phyloP scores from a whole-genome alignment of 2,797 vertebrate genomes.

The Silurus aristotelis region DNA sequence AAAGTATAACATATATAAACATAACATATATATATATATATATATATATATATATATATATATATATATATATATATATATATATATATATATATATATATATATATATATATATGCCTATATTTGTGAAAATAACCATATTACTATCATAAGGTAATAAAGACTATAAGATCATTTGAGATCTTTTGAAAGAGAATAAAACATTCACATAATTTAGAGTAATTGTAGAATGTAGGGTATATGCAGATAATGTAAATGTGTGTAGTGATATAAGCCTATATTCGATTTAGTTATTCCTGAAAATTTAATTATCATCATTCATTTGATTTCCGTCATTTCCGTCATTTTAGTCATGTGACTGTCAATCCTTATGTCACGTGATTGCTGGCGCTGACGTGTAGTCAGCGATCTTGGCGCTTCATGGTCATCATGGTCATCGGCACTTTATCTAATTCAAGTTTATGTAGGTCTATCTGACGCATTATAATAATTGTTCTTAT shows the following conservation, averaged over 20 bases:
- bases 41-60: too few species aligned
- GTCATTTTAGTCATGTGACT: conserved; percentile 1
- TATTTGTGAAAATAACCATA: too few species aligned
- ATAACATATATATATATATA: too few species aligned
- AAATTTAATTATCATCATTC: neutral
- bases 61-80: too few species aligned
- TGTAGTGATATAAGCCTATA: neutral
- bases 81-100: too few species aligned
- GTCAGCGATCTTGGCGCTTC: neutral
- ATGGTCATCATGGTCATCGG: neutral
- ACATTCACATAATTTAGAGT: neutral
- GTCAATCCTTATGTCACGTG: neutral
- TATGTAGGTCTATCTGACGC: neutral
- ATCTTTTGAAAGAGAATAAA: neutral
- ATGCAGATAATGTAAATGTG: neutral
- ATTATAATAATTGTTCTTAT: neutral
- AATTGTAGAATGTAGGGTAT: neutral
- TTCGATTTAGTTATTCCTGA: neutral
- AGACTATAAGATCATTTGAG: neutral
- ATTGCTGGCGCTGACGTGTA: neutral
- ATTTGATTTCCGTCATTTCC: neutral
- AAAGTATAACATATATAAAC: too few species aligned
- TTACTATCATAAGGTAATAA: neutral
- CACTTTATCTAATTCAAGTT: neutral
- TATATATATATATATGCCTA: too few species aligned